Base-by-base conservation (phyloP, 2,888 invertebrate species). In the Pemphredon lugubris region DNA sequence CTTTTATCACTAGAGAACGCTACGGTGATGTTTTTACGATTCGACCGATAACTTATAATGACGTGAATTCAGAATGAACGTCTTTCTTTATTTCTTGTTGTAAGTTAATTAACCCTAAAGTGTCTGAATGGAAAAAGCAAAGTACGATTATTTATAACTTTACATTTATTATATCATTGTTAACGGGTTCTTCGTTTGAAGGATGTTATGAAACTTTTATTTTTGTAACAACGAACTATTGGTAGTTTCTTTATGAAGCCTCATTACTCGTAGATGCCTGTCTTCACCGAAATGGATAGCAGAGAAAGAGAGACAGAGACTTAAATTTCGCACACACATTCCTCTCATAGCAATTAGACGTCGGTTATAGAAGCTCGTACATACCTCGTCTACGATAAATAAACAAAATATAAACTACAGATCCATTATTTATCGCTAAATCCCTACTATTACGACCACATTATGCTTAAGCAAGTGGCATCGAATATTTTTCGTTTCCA, bases 351-450 rank as follows among this genome's bases (percentile, higher is more conserved):
- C 2, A 45, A 39, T 51, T 47, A 7, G n/a, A 51, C 2, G 13
- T 21, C 34, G 4, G 2, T 30, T 45, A 20, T 7, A 55, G 16
- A 55, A 63, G 40, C 39, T 55, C 20, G 2, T 34, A 11, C 9
- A 16, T 42, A 40, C 14, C 54, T 26, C 7, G 26, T 7, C 26
- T 50, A 51, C 13, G 34, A 50, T 65, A 68, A 50, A 67, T 50
- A 55, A 34, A 57, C 44, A 65, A 45, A 65, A 44, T 32, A 23
- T 14, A 23, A 23, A 16, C 45, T 40, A 39, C 14, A 40, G 57
- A n/a, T 30, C 9, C 7, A 57, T n/a, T n/a, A 32, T 16, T 2
- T 20, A 21, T 14, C 14, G 16, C 40, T 34, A n/a, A 34, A 34
- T 34, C 4, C n/a, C 34, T 4, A 34, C 9, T n/a, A n/a, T 34